Evolutionary conservation across 2,888 invertebrate genomes (phyloP).

Genomic region (Cryptophagus acutangulus): DNA sequence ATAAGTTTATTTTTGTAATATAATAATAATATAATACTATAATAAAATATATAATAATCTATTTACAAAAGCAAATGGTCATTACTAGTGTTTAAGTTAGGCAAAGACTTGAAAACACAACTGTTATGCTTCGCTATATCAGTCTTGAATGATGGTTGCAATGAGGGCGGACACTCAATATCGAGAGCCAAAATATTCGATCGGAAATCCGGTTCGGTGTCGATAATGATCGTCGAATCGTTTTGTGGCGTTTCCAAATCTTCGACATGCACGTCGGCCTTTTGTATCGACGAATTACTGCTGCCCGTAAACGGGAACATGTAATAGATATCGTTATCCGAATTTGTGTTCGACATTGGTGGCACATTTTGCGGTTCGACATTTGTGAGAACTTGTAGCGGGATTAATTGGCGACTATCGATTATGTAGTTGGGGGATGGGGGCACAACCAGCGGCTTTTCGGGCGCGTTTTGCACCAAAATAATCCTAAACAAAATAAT

Average conservation of each 20-base stretch:
- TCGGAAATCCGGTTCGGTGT: conserved; percentile 18
- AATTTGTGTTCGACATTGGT: conserved; percentile 40
- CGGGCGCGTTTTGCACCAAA: conserved; percentile 87
- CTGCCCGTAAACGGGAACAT: conserved; percentile 38
- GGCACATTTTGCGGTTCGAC: conserved; percentile 54
- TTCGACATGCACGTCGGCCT: conserved; percentile 39
- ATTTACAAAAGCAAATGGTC: conserved; percentile 57
- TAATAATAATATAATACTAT: conserved; percentile 10
- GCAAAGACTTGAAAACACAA: conserved; percentile 58
- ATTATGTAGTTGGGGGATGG: conserved; percentile 56
- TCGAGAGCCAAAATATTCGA: conserved; percentile 50
- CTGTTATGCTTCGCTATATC: conserved; percentile 38
- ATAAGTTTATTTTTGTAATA: conserved; percentile 6
- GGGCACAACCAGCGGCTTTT: conserved; percentile 65
- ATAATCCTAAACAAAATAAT: conserved; percentile 63
- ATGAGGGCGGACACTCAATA: conserved; percentile 43
- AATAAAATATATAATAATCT: conserved; percentile 22
- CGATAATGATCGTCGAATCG: conserved; percentile 2
- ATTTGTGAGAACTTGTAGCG: conserved; percentile 58
- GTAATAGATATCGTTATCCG: conserved; percentile 39
- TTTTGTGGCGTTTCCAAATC: conserved; percentile 30
- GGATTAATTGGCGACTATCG: conserved; percentile 38
- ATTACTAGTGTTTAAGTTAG: conserved; percentile 66
- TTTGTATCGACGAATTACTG: conserved; percentile 36
- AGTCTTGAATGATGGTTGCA: conserved; percentile 37